Conservation (phyloP, 1,140 invertebrate species). For the Lordiphosa clarofinis region DNA sequence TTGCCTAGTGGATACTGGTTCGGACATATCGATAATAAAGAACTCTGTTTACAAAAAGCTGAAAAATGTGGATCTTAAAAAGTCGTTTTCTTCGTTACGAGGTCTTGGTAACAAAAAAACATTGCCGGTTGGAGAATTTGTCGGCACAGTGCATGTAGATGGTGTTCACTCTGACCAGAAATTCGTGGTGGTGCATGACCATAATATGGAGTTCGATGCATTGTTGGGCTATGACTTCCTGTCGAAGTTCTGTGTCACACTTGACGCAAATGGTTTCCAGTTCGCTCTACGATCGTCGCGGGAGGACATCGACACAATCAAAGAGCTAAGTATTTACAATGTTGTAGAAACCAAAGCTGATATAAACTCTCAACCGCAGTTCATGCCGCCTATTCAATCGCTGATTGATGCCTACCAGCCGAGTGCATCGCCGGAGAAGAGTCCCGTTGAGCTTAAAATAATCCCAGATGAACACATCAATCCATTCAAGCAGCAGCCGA, state of each 20-base stretch:
- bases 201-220: slow-evolving; percentile 9
- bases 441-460: slow-evolving; percentile 5
- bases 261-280: not conserved
- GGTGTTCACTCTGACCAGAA: slow-evolving; percentile 2
- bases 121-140: slow-evolving; percentile 3
- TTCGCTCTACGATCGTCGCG: slow-evolving; percentile 1
- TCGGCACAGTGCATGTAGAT: slow-evolving; percentile 12
- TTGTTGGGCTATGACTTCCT: slow-evolving; percentile 14
- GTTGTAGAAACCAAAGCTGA: slow-evolving; percentile 1
- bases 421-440: not conserved
- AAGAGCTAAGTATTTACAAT: slow-evolving; percentile 12
- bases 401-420: slow-evolving; percentile 11
- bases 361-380: slow-evolving; percentile 8
- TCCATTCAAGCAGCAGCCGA: slow-evolving; percentile 7
- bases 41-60: slow-evolving; percentile 6
- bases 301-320: not conserved
- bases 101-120: slow-evolving; percentile 11
- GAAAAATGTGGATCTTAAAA: not conserved
- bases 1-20: slow-evolving; percentile 17
- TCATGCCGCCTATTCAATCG: slow-evolving; percentile 1
- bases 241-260: slow-evolving; percentile 1
- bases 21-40: slow-evolving; percentile 15
- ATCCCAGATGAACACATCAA: not conserved
- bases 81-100: slow-evolving; percentile 3
- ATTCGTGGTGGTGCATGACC: slow-evolving; percentile 14